Evolutionary conservation across 2,113 vertebrate species (phyloP).

Genomic region (Hyperoodon ampullatus): DNA sequence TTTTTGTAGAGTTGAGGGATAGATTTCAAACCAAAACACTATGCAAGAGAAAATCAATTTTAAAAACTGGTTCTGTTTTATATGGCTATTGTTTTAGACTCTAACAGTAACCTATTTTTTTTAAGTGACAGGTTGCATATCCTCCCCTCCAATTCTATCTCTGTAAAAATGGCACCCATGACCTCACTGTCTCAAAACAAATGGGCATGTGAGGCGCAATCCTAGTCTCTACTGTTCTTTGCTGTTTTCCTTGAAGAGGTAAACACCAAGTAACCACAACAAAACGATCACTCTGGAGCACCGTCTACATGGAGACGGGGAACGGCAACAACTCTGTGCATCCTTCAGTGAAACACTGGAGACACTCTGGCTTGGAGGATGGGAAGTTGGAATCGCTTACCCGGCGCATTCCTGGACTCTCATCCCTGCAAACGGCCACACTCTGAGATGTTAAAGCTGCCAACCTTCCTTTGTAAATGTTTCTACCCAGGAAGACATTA

Average conservation of each 20-base stretch:
- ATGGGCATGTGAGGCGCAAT: neutral
- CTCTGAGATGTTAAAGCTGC: neutral
- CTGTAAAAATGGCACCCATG: neutral
- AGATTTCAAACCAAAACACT: neutral
- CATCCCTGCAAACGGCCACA: neutral
- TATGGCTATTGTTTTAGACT: neutral
- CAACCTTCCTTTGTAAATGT: neutral
- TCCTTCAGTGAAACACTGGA: neutral
- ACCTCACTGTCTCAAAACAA: constrained; percentile 26
- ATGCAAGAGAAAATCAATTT: accelerated
- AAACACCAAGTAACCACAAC: constrained; percentile 76
- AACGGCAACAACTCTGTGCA: neutral
- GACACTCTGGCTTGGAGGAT: neutral
- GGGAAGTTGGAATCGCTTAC: accelerated
- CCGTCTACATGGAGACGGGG: constrained; percentile 7
- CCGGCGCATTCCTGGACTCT: accelerated
- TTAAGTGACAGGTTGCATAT: neutral
- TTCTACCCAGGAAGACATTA: constrained; percentile 18
- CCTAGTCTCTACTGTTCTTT: neutral
- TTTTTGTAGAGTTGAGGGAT: neutral
- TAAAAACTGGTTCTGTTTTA: neutral
- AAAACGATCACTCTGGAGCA: neutral
- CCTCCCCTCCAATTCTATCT: neutral
- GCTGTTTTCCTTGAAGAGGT: neutral
- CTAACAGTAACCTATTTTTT: neutral